Evolutionary conservation across 2,113 vertebrate species (phyloP).

Genomic region (Hipposideros armiger): DNA sequence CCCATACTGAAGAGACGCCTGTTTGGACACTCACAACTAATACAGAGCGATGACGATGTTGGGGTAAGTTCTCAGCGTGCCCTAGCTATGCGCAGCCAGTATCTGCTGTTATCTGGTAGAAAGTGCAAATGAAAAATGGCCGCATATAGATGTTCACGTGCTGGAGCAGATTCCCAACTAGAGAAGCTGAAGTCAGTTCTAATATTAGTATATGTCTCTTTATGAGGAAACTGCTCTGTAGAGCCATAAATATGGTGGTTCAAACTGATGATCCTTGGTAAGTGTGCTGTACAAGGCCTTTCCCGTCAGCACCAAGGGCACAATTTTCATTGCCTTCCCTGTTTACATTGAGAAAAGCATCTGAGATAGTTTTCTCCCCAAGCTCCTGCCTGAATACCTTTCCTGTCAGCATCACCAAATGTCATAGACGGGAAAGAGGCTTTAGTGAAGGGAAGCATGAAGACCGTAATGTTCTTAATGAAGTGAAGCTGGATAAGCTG

Average conservation of each 20-base stretch:
- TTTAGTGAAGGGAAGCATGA: neutral
- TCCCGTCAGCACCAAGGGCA: neutral
- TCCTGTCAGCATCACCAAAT: conserved; percentile 15
- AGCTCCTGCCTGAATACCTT: neutral
- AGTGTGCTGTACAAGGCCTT: neutral
- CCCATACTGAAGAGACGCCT: conserved; percentile 97
- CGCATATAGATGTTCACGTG: neutral
- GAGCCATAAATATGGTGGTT: neutral
- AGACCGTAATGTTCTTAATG: neutral
- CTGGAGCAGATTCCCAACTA: neutral
- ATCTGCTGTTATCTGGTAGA: neutral
- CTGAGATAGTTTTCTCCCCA: neutral
- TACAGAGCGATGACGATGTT: conserved; percentile 96
- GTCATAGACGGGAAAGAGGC: conserved; percentile 8
- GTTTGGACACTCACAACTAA: conserved; percentile 97
- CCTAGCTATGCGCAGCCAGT: neutral
- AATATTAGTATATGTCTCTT: neutral
- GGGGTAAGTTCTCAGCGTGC: conserved; percentile 91
- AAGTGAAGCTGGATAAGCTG: neutral
- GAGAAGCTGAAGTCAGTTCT: neutral
- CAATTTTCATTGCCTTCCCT: neutral
- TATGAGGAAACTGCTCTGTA: neutral
- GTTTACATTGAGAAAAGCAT: conserved; percentile 10
- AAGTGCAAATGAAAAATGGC: neutral
- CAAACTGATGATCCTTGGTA: neutral